Percentiles rank a stretch among this genome's conserved stretches.
Conservation (phyloP, 2,888 invertebrate species). For the Plebejus melissa region DNA sequence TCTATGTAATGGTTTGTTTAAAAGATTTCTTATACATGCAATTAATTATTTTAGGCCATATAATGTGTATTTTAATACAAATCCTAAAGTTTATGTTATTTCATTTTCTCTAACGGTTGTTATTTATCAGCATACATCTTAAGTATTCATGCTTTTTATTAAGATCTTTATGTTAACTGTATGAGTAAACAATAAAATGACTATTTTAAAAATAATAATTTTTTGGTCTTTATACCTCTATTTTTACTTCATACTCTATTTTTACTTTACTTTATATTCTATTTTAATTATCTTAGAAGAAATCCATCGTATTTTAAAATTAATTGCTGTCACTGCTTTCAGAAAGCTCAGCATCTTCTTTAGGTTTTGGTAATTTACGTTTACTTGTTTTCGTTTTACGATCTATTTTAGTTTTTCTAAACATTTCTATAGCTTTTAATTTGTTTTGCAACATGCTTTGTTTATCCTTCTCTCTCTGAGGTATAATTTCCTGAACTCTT, state of each 20-base stretch:
- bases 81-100: not conserved
- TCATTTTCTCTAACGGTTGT: conserved; percentile 11
- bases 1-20: not conserved
- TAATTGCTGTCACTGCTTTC: conserved; percentile 81
- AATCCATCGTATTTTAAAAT: conserved; percentile 34
- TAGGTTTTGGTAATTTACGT: conserved; percentile 65
- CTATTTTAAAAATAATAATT: conserved; percentile 30
- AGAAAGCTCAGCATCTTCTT: conserved; percentile 82
- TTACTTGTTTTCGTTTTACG: conserved; percentile 70
- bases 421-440: conserved; percentile 86
- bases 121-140: conserved; percentile 23
- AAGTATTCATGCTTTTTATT: conserved; percentile 30
- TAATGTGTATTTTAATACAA: conserved; percentile 2
- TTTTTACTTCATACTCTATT: too few species aligned
- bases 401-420: conserved; percentile 82
- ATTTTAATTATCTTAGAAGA: not conserved
- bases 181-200: conserved; percentile 68
- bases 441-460: conserved; percentile 82
- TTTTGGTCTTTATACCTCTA: conserved; percentile 4
- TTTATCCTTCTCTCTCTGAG: conserved; percentile 85
- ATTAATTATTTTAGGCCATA: conserved; percentile 2
- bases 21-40: conserved; percentile 1
- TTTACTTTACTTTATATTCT: too few species aligned
- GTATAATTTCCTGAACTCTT: conserved; percentile 81
- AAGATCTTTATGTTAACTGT: conserved; percentile 41